Evolutionary conservation across 2,797 vertebrate genomes (phyloP), one percentile per base, ranked within the genome.

Genomic region (Peromyscus melanophrys): DNA sequence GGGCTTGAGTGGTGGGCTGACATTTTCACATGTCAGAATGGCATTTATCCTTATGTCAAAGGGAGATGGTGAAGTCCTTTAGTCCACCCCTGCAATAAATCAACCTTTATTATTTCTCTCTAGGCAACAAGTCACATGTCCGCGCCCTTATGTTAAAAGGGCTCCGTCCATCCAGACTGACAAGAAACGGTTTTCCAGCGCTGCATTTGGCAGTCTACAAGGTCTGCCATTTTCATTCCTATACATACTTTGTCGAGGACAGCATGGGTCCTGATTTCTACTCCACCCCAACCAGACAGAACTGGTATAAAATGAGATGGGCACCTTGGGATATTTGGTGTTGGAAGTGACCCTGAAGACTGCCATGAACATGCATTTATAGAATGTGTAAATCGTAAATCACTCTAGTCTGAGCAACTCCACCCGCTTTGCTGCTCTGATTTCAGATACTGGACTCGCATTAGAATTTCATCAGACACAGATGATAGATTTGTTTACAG

Each of bases 131-230:
- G 95, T 98, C 98, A 2, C 99, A 99, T 78, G 98, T 99, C 88
- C 99, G 99, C 92, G 99, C 99, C 1, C 98, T 99, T 52, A 99
- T 99, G 98, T 98, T 99, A 76, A 99, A 99, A 98, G 99, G 99
- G 63, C 98, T 99, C 84, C 99, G 99, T 61, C 99, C 99, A 0
- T 99, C 99, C 89, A 99, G 99, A 52, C 98, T 99, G 82, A 99
- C 99, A 19, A 99, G 99, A 96, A 99, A 99, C 82, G 99, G 99
- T 89, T 99, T 99, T 98, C 99, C 99, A 81, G 99, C 99, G 4
- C 99, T 99, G 67, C 99, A 99, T 93, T 98, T 99, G 95, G 99
- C 99, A 77, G 99, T 99, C 86, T 99, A 99, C 87, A 99, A 99
- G 99, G 99, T 99, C 98, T 95, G 90, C 34, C 29, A 34, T 67